These are phyloP conservation scores for Dromococcyx pavoninus DNA, from an alignment of 2,797 vertebrate species.

Conservation along the genomic window DNA sequence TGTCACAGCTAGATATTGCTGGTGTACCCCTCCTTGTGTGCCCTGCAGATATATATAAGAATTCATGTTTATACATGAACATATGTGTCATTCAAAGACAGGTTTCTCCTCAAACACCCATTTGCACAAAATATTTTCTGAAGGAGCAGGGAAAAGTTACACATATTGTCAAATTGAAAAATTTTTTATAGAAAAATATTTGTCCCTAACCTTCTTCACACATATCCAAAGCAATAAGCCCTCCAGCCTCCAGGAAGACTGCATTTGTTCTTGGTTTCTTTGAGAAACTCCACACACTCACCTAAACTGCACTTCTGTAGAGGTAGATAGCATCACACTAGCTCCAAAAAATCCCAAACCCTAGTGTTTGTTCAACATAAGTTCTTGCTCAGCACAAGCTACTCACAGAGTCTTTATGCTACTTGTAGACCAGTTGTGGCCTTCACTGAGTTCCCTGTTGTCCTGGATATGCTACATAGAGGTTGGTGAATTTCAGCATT, in stretches of 20 bases:
- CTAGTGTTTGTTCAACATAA: background rate
- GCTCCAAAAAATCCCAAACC: background rate
- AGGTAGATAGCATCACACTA: background rate
- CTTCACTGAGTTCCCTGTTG: accelerated
- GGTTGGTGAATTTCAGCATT: background rate
- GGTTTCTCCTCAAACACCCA: background rate
- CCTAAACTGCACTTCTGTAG: background rate
- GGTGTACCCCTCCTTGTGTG: background rate
- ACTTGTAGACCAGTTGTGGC: background rate
- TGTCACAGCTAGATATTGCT: too few species aligned
- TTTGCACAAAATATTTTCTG: background rate
- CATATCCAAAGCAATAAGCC: background rate
- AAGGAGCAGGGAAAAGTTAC: background rate
- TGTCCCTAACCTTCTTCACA: background rate
- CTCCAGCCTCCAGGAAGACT: background rate
- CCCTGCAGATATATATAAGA: background rate
- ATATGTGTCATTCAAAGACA: background rate
- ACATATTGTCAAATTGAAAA: background rate
- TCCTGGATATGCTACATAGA: background rate
- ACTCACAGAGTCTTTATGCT: accelerated
- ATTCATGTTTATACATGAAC: background rate
- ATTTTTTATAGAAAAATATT: background rate
- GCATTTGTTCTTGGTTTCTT: background rate
- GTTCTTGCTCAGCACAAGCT: background rate
- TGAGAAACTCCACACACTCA: background rate